These are phyloP conservation scores for Conus betulinus DNA, from an alignment of 1,140 invertebrate genomes.

Conservation along the genomic window DNA sequence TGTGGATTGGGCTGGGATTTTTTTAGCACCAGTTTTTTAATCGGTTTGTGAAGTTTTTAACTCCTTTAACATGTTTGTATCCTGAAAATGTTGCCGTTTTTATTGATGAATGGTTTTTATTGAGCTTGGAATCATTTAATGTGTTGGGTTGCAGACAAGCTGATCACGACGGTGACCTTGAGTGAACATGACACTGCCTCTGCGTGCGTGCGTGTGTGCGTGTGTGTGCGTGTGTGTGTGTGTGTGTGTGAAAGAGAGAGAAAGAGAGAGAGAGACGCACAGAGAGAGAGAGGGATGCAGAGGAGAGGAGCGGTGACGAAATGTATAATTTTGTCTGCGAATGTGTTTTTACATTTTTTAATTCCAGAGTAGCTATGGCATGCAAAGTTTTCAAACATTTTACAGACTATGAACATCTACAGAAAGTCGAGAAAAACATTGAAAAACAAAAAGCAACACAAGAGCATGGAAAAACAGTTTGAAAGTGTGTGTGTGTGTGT, in stretches of 20 bases:
- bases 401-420: no score
- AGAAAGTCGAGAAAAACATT: no score
- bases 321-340: no score
- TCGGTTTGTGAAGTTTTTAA: not conserved
- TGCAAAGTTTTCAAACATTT: no score
- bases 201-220: not conserved
- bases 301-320: not conserved
- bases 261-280: no score
- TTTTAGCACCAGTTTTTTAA: not conserved
- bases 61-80: not conserved
- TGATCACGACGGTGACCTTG: not conserved
- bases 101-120: not conserved
- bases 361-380: no score
- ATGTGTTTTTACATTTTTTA: no score
- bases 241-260: not conserved
- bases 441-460: no score
- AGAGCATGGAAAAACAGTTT: no score
- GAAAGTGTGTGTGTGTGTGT: no score
- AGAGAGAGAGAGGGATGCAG: no score
- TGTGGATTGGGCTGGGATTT: not conserved
- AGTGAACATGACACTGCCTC: not conserved
- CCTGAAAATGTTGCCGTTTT: not conserved
- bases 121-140: not conserved
- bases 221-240: not conserved
- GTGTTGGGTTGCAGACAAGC: not conserved